These are phyloP conservation scores for Neoseiulus cucumeris DNA, from an alignment of 1,140 invertebrate genomes.

Conservation along the genomic window DNA sequence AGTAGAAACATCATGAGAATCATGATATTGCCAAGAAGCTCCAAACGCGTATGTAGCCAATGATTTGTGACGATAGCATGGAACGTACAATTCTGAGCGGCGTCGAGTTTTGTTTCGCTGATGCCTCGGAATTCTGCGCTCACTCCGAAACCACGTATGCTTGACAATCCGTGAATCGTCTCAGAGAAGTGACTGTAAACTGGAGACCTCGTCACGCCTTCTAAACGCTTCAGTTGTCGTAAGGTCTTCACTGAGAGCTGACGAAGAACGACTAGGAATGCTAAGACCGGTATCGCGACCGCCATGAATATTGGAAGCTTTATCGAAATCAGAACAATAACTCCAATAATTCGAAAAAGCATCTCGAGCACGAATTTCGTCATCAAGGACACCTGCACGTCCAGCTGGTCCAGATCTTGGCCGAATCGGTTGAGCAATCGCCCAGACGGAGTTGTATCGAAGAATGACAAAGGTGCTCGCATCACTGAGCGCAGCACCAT, in stretches of 20 bases:
- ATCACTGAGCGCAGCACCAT: constrained; percentile 17
- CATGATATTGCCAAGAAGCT: not conserved
- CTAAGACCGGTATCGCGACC: constrained; percentile 56
- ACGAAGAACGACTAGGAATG: constrained; percentile 30
- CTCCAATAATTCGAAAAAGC: constrained; percentile 54
- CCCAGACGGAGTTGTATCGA: constrained; percentile 24
- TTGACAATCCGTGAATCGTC: constrained; percentile 27
- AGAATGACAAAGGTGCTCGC: constrained; percentile 23
- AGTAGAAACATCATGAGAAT: not conserved
- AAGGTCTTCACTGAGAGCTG: constrained; percentile 32
- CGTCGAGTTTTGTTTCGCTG: constrained; percentile 24
- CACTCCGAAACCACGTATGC: constrained; percentile 28
- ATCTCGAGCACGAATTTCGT: not conserved
- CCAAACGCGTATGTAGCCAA: not conserved
- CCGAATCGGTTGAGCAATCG: constrained; percentile 33
- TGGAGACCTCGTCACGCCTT: constrained; percentile 32
- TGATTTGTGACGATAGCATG: constrained; percentile 15
- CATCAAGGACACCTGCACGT: constrained; percentile 1
- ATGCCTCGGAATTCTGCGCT: constrained; percentile 23
- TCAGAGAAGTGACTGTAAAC: constrained; percentile 36
- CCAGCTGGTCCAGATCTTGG: constrained; percentile 14
- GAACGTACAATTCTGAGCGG: constrained; percentile 24
- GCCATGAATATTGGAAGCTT: constrained; percentile 58
- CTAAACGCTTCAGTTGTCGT: constrained; percentile 34
- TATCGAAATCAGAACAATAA: constrained; percentile 58